These are phyloP conservation scores for Novumbra hubbsi DNA, from an alignment of 2,797 vertebrate species.

Conservation along the genomic window DNA sequence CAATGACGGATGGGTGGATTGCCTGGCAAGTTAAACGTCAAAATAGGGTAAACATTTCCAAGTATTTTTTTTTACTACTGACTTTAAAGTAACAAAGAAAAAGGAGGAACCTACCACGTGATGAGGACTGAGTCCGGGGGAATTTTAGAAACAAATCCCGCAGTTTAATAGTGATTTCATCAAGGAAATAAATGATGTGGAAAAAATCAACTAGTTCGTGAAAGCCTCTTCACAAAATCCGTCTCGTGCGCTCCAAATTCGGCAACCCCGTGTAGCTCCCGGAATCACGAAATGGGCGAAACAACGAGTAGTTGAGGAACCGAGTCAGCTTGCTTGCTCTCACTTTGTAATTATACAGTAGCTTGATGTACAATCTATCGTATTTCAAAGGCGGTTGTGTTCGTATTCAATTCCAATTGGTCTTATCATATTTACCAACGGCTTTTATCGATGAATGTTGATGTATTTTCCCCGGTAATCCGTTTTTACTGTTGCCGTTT, in stretches of 20 bases:
- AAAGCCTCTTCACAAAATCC: slow-evolving; percentile 34
- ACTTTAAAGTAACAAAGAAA: slow-evolving; percentile 74
- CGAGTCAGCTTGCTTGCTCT: slow-evolving; percentile 29
- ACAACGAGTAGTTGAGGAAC: slow-evolving; percentile 46
- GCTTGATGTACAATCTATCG: neutral
- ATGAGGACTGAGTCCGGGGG: slow-evolving; percentile 75
- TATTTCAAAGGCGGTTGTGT: slow-evolving; percentile 12
- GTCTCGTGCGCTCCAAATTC: slow-evolving; percentile 39
- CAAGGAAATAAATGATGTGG: neutral
- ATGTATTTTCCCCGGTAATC: slow-evolving; percentile 32
- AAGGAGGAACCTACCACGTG: slow-evolving; percentile 83
- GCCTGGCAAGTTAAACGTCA: slow-evolving; percentile 1
- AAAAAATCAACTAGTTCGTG: slow-evolving; percentile 10
- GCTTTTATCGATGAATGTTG: slow-evolving; percentile 4
- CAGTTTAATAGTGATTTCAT: slow-evolving; percentile 2
- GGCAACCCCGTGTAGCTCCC: slow-evolving; percentile 35
- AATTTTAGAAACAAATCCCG: slow-evolving; percentile 70
- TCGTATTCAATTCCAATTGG: neutral
- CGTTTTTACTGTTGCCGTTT: slow-evolving; percentile 56
- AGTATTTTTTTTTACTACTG: slow-evolving; percentile 27
- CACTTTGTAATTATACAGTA: neutral
- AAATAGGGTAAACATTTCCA: neutral
- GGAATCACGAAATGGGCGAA: slow-evolving; percentile 64
- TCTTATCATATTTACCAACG: slow-evolving; percentile 12
- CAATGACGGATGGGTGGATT: neutral